phyloP scores from a whole-genome alignment of 2,888 invertebrate genomes.

The Drosophila mulleri region DNA sequence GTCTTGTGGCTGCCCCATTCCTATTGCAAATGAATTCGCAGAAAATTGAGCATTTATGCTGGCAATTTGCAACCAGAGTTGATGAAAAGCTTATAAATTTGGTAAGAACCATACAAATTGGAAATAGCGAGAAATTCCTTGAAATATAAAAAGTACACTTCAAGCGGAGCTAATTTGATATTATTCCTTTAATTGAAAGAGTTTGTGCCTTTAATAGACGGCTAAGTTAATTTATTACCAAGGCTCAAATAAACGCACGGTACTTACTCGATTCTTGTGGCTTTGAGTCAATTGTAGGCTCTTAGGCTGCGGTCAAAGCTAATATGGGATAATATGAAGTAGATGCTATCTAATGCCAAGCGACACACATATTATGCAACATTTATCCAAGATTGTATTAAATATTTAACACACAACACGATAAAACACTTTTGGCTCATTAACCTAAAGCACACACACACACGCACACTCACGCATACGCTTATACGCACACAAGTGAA shows the following conservation, averaged over 20 bases:
- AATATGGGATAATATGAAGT: conserved; percentile 18
- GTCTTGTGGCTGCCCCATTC: conserved; percentile 9
- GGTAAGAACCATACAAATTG: background rate
- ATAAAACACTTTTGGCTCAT: conserved; percentile 80
- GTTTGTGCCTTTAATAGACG: background rate
- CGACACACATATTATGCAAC: conserved; percentile 68
- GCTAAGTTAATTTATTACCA: background rate
- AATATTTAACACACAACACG: conserved; percentile 78
- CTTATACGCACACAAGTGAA: conserved; percentile 8
- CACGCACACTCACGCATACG: background rate
- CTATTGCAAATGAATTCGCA: conserved; percentile 17
- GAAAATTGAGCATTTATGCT: conserved; percentile 11
- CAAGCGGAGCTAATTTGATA: background rate
- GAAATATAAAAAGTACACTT: background rate
- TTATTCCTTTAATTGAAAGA: background rate
- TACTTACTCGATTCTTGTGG: conserved; percentile 33
- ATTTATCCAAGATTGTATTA: conserved; percentile 75
- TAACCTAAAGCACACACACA: conserved; percentile 57
- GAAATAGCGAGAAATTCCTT: background rate
- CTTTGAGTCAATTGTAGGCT: conserved; percentile 16
- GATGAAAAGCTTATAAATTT: conserved; percentile 8
- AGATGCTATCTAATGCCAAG: conserved; percentile 45
- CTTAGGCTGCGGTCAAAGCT: conserved; percentile 35
- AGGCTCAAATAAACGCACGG: background rate
- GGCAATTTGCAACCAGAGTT: conserved; percentile 21